phyloP scores from a whole-genome alignment of 2,113 vertebrate genomes.

The Scopus umbretta region DNA sequence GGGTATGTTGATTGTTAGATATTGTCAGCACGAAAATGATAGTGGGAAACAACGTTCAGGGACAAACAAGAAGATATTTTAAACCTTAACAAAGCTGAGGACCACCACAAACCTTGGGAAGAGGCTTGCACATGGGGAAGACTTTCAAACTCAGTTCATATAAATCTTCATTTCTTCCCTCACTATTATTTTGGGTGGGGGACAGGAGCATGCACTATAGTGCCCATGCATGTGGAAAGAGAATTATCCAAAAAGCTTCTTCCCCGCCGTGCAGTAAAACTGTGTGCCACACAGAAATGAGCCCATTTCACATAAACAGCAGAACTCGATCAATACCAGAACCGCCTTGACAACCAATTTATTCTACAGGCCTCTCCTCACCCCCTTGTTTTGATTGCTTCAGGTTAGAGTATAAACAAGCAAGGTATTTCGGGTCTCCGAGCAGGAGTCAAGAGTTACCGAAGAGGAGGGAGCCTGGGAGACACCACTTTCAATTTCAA shows the following conservation, averaged over 20 bases:
- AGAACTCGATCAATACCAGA: conserved; percentile 65
- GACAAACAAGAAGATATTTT: background rate
- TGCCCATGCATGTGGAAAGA: background rate
- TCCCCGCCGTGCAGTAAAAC: conserved; percentile 1
- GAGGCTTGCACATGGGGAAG: background rate
- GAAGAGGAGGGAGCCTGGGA: conserved; percentile 23
- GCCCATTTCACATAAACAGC: conserved; percentile 42
- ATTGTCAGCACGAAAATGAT: background rate
- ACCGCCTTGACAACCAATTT: conserved; percentile 38
- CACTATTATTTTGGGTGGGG: background rate
- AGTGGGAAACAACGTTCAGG: background rate
- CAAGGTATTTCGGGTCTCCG: background rate
- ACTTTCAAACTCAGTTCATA: background rate
- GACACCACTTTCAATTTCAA: conserved; percentile 60
- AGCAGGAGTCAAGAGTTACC: conserved; percentile 7
- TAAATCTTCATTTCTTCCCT: conserved; percentile 6
- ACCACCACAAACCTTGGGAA: background rate
- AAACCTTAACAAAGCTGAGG: background rate
- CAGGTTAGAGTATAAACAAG: conserved; percentile 45
- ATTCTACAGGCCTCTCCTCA: background rate
- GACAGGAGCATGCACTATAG: background rate
- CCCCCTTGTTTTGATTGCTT: conserved; percentile 44
- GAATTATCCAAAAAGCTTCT: conserved; percentile 19
- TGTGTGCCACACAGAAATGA: conserved; percentile 24
- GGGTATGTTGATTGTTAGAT: background rate